phyloP scores from a whole-genome alignment of 2,113 vertebrate species.

The Psittacara wagleri region DNA sequence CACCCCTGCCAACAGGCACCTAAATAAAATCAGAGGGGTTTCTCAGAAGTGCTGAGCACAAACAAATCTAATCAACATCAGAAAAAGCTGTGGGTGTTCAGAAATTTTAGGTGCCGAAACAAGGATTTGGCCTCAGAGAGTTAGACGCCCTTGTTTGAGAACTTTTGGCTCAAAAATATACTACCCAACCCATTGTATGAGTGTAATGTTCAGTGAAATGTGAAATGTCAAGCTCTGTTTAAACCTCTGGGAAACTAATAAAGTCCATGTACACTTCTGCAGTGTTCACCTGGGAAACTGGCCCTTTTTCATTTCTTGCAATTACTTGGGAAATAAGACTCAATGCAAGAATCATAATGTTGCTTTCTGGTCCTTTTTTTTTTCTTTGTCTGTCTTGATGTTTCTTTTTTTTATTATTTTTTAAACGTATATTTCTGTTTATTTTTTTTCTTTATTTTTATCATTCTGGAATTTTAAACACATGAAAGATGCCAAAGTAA shows the following conservation, averaged over 20 bases:
- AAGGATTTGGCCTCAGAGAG: conserved; percentile 21
- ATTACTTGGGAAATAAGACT: conserved; percentile 13
- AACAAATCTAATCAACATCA: conserved; percentile 54
- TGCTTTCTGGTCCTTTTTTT: not conserved
- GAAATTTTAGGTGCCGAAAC: conserved; percentile 48
- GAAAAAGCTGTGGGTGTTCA: conserved; percentile 40
- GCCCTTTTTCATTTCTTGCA: not conserved
- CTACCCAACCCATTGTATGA: conserved; percentile 16
- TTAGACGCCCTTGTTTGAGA: conserved; percentile 26
- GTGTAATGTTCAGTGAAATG: conserved; percentile 35
- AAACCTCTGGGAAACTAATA: conserved; percentile 56
- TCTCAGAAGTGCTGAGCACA: conserved; percentile 34
- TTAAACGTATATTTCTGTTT: not conserved
- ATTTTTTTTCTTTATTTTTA: conserved; percentile 20
- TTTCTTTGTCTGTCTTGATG: not conserved
- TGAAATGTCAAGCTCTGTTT: conserved; percentile 41
- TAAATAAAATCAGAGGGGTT: conserved; percentile 29
- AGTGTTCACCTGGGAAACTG: conserved; percentile 29
- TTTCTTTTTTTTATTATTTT: not conserved
- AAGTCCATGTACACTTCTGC: not conserved
- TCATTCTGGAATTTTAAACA: conserved; percentile 24
- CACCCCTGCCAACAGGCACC: conserved; percentile 16
- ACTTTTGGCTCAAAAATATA: conserved; percentile 15
- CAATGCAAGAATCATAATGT: not conserved
- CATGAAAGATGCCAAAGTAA: conserved; percentile 17